Evolutionary conservation across 2,113 vertebrate genomes (phyloP), one percentile per base, ranked within the genome.

Genomic region (Lipophrys pholis): DNA sequence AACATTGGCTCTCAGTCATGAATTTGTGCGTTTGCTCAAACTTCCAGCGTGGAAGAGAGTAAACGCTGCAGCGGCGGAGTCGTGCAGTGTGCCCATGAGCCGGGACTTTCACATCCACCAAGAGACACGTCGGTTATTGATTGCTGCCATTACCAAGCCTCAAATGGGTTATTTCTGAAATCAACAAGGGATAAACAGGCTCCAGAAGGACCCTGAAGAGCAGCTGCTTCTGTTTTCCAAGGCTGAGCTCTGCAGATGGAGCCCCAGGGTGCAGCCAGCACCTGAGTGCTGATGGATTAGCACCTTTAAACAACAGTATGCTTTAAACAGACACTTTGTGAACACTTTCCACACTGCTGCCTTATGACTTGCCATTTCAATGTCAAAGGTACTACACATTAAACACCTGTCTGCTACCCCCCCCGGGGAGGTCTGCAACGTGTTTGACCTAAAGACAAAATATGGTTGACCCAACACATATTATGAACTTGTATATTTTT

Each of bases 51-150:
- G 49, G 38, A 36, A 30, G 53, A 8, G 45, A 1, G 55, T 17
- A 41, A 49, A 62, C 39, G 49, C n/a, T 58, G 46, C 30, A 30
- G 57, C 63, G 41, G 35, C 1, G 40, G 16, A 55, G 49, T 60
- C 72, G 41, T 52, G 67, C 41, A 8, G 65, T 9, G 41, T 46
- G 39, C 63, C 49, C 54, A 39, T 30, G 60, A 56, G 50, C 49
- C 0, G 15, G 38, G 50, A 45, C 63, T 46, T 72, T 73, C 72
- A 10, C 73, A 16, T 55, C 49, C 55, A 71, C 52, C 15, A 7
- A 64, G 35, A 62, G 41, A 58, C 38, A 15, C 60, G 86, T 92
- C 79, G 75, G 78, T 90, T 91, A 91, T 86, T 85, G 82, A 88
- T 92, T 73, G 80, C 72, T 59, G 54, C 60, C 76, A 80, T 89